A percentile compares a stretch with the other conserved stretches of the same genome.
Evolutionary conservation across 2,888 invertebrate genomes (phyloP).

Genomic region (Willowsia nigromaculata): DNA sequence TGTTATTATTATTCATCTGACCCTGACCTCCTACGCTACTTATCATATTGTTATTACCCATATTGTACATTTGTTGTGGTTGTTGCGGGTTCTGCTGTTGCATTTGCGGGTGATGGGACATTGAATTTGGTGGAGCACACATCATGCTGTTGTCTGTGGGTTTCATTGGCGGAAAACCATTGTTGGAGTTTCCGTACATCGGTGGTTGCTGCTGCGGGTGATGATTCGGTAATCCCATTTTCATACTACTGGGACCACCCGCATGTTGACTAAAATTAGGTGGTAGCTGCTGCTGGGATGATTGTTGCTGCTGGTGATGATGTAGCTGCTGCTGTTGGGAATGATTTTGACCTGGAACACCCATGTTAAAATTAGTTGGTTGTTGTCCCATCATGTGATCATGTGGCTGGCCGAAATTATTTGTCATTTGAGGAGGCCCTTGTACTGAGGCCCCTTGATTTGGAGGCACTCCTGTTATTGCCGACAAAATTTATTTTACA

Average conservation of each 20-base stretch:
- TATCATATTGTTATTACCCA: constrained; percentile 62
- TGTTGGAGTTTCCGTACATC: constrained; percentile 62
- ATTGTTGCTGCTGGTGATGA: constrained; percentile 64
- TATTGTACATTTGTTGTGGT: constrained; percentile 63
- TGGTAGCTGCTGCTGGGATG: constrained; percentile 65
- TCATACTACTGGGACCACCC: constrained; percentile 45
- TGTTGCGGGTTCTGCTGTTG: constrained; percentile 50
- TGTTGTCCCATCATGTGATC: constrained; percentile 67
- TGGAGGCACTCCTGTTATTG: constrained; percentile 48
- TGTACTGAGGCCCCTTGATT: constrained; percentile 59
- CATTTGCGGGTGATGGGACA: constrained; percentile 66
- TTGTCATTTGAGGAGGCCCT: constrained; percentile 47
- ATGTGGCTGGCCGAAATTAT: constrained; percentile 52
- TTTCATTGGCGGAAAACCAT: constrained; percentile 61
- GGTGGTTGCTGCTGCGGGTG: constrained; percentile 59
- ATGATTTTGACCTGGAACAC: constrained; percentile 65
- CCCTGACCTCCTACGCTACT: constrained; percentile 40
- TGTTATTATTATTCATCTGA: constrained; percentile 49
- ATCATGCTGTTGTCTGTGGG: constrained; percentile 57
- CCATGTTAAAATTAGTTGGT: constrained; percentile 55
- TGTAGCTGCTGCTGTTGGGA: constrained; percentile 65
- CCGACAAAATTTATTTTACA: too few species aligned
- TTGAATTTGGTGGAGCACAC: constrained; percentile 63
- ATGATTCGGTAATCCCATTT: constrained; percentile 63
- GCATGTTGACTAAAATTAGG: constrained; percentile 60